phyloP scores from a whole-genome alignment of 1,140 invertebrate species.

The Elysia chlorotica region DNA sequence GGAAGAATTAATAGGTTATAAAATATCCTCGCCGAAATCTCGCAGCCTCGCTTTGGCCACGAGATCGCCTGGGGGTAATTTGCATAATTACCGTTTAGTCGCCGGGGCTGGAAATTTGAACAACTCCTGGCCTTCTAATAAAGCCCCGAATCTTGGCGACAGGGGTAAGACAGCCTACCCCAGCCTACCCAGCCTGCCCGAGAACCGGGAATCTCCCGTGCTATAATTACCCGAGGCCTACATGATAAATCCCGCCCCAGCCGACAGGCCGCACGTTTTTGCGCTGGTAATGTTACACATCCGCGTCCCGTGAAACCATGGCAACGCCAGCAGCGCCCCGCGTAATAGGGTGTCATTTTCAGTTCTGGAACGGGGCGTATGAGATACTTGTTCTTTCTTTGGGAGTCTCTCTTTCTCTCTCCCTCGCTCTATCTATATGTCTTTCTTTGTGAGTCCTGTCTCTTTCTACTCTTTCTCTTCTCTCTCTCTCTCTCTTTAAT shows the following conservation, averaged over 20 bases:
- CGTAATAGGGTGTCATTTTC: slow-evolving; percentile 26
- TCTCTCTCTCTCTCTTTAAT: no score
- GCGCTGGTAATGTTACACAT: slow-evolving; percentile 16
- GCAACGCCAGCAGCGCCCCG: slow-evolving; percentile 2
- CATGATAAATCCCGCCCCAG: slow-evolving; percentile 23
- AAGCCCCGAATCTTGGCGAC: no score
- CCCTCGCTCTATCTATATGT: no score
- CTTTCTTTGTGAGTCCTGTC: no score
- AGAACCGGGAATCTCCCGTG: slow-evolving; percentile 16
- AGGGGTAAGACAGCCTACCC: no score
- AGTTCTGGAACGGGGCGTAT: no score
- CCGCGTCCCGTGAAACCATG: slow-evolving; percentile 8
- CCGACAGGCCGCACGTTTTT: slow-evolving; percentile 6
- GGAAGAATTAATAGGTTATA: no score
- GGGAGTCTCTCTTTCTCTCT: no score
- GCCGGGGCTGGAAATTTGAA: slow-evolving; percentile 1
- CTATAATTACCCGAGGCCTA: slow-evolving; percentile 24
- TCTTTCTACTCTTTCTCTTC: no score
- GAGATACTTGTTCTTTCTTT: no score
- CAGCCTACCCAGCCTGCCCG: not conserved
- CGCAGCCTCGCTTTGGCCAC: no score
- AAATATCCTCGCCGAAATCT: no score
- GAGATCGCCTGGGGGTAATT: slow-evolving; percentile 17
- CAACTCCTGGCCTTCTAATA: slow-evolving; percentile 14
- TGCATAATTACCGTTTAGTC: slow-evolving; percentile 27